phyloP scores from a whole-genome alignment of 2,113 vertebrate species.

The Halichoerus grypus region DNA sequence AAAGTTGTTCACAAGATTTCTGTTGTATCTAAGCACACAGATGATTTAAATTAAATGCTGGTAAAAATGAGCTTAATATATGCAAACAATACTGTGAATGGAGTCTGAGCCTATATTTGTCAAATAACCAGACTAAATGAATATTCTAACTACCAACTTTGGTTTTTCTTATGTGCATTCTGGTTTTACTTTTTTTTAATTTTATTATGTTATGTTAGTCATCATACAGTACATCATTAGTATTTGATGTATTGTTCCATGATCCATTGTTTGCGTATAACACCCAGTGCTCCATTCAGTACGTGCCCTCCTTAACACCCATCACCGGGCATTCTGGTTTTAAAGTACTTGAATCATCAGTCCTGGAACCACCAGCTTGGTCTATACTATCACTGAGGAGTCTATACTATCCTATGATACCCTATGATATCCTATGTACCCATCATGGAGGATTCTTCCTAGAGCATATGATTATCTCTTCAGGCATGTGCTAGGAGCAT shows the following conservation, averaged over 20 bases:
- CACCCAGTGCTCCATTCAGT: no score
- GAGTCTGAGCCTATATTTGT: not conserved
- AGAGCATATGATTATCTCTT: not conserved
- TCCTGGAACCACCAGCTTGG: not conserved
- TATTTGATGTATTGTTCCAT: no score
- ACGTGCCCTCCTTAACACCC: no score
- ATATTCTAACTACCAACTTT: not conserved
- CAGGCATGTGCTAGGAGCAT: accelerated
- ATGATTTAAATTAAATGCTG: not conserved
- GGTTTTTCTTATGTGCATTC: not conserved
- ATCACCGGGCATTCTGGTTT: no score
- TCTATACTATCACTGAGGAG: not conserved
- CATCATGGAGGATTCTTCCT: not conserved
- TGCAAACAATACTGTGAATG: not conserved
- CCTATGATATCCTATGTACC: no score
- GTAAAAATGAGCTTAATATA: not conserved
- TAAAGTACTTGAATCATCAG: not conserved
- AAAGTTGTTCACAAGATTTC: not conserved
- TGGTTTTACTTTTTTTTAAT: not conserved
- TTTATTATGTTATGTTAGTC: no score
- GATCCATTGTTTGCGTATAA: no score
- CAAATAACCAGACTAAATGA: not conserved
- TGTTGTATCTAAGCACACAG: not conserved
- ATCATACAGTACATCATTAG: no score
- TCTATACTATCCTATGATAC: not conserved